Evolutionary conservation across 2,888 invertebrate species (phyloP), one percentile per base, ranked within the genome.

Genomic region (Cheilosia variabilis): DNA sequence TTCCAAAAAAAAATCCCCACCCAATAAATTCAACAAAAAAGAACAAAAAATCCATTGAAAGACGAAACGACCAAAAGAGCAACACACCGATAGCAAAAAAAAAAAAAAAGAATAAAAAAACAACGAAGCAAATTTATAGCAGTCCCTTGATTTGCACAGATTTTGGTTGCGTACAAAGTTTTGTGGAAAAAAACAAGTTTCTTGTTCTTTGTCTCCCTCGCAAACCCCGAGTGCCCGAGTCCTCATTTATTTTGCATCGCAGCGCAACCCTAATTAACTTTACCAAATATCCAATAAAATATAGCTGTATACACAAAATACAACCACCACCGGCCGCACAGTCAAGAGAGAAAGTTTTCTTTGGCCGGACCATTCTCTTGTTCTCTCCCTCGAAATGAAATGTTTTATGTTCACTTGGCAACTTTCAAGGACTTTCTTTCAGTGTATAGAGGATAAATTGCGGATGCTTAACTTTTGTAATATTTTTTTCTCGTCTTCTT

Each of bases 211-310:
- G 62, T 73, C 53, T 62, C 22, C 52, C 15, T 63, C 34, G 7
- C 19, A n/a, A 63, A 13, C 19, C 43, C 31, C 31, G 27, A 6
- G 27, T 27, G 27, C 31, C 43, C 57, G 7, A 24, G 31, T 31
- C 43, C 63, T 62, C 63, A 73, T 73, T 73, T 55, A 73, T 73
- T 63, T 73, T 72, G 52, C 73, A 62, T 73, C 62, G 62, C 43
- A 63, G 45, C 53, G 63, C 73, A 73, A 73, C 53, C 73, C 73
- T 73, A 73, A 73, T 73, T 73, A 73, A 73, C 73, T 73, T 73
- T 73, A 63, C 62, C 63, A 63, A 63, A 63, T 73, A 73, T 63
- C 62, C 52, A 73, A 62, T 73, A 73, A 73, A 73, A 55, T 63
- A 50, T 73, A 63, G 55, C 53, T 63, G 31, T 31, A 31, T 7